Percentiles rank a stretch among this genome's conserved stretches.
phyloP scores from a whole-genome alignment of 2,797 vertebrate genomes.

The Lepilemur ruficaudatus region DNA sequence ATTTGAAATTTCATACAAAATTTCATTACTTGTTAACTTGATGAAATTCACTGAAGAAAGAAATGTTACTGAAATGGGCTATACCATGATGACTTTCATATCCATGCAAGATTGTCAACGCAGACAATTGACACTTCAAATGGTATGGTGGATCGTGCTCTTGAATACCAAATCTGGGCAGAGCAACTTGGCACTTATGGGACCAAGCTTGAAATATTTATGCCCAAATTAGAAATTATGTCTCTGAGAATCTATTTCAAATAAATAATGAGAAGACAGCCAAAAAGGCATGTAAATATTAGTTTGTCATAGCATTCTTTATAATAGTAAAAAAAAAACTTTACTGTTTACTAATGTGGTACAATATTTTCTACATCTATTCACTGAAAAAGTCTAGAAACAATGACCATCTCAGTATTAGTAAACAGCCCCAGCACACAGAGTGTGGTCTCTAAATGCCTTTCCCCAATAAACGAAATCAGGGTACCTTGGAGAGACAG shows the following conservation, averaged over 20 bases:
- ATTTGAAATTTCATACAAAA: constrained; percentile 53
- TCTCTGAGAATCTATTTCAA: background rate
- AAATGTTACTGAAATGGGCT: constrained; percentile 35
- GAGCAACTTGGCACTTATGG: background rate
- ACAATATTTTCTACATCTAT: background rate
- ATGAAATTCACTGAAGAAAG: constrained; percentile 48
- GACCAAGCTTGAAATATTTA: background rate
- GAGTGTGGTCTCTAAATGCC: background rate
- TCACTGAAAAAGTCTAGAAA: background rate
- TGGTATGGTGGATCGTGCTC: background rate
- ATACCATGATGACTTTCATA: background rate
- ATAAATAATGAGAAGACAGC: background rate
- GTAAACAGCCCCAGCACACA: background rate
- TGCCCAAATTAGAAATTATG: background rate
- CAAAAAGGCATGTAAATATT: background rate
- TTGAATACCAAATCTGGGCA: background rate
- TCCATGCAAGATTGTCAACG: background rate
- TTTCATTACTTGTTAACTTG: constrained; percentile 52
- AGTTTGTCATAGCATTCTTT: background rate
- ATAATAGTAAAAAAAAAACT: background rate
- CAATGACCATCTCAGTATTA: background rate
- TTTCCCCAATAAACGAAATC: background rate
- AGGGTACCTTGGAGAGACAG: background rate
- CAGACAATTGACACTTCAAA: background rate
- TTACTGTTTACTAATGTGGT: background rate